Conservation (phyloP, 1,140 invertebrate species). For the Pseudoatta argentina region DNA sequence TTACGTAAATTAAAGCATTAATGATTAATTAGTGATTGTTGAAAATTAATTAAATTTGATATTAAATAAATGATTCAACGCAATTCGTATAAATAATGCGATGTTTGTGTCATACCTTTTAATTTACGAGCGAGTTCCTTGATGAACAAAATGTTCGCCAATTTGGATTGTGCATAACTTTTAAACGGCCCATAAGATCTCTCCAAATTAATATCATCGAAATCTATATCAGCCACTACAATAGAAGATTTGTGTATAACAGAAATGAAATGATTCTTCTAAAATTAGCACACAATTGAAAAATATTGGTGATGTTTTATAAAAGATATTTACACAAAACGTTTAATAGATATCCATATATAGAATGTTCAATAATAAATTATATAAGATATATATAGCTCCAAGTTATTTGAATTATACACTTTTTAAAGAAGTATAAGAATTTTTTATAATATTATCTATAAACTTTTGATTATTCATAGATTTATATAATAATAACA, state of each 20-base stretch:
- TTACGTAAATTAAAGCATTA: neutral
- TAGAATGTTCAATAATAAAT: no score
- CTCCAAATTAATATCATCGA: conserved; percentile 89
- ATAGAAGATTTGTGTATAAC: conserved; percentile 77
- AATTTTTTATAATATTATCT: no score
- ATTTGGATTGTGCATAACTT: conserved; percentile 91
- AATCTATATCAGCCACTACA: conserved; percentile 88
- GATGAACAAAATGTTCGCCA: conserved; percentile 91
- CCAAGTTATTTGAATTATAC: no score
- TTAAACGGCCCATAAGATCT: conserved; percentile 87
- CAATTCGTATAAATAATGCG: neutral
- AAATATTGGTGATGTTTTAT: no score
- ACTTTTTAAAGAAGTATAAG: no score
- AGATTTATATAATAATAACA: no score
- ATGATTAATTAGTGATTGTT: neutral
- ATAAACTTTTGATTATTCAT: no score
- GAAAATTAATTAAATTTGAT: neutral
- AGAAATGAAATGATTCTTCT: neutral
- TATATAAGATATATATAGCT: no score
- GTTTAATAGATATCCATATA: neutral
- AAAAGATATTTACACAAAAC: no score
- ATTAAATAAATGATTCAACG: neutral
- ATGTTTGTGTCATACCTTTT: conserved; percentile 83
- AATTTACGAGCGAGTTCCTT: conserved; percentile 88
- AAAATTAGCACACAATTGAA: no score